These are phyloP conservation scores for Cairina moschata DNA, from an alignment of 2,113 vertebrate species.

Conservation along the genomic window DNA sequence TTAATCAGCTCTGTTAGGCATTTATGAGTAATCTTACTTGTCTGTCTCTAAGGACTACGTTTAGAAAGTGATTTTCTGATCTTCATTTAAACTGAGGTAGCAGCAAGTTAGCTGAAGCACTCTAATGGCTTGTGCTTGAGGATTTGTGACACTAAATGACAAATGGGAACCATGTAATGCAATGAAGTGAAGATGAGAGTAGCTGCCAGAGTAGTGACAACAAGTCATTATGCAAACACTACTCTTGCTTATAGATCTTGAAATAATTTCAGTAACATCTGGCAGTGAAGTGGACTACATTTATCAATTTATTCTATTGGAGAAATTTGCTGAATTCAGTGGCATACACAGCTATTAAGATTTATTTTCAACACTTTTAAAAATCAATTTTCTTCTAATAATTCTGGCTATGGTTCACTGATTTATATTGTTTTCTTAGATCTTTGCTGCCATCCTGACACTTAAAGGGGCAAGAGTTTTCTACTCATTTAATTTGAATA, in stretches of 20 bases:
- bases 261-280: conserved; percentile 50
- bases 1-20: conserved; percentile 19
- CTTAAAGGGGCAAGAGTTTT: background rate
- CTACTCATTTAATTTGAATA: background rate
- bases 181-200: conserved; percentile 45
- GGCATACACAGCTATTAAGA: background rate
- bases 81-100: conserved; percentile 12
- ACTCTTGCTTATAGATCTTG: background rate
- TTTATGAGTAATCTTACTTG: conserved; percentile 15
- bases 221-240: conserved; percentile 20
- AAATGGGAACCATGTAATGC: conserved; percentile 31
- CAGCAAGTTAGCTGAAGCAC: background rate
- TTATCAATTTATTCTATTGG: conserved; percentile 14
- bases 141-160: conserved; percentile 40
- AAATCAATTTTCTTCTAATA: conserved; percentile 21
- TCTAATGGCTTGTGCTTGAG: background rate
- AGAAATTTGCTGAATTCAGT: conserved; percentile 25
- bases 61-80: conserved; percentile 43
- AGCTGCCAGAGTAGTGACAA: conserved; percentile 48
- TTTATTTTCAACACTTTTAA: conserved; percentile 26
- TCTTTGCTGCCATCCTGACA: background rate
- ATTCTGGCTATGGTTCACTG: background rate
- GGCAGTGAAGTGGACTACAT: conserved; percentile 22
- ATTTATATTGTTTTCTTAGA: background rate
- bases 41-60: background rate